Evolutionary conservation across 2,113 vertebrate genomes (phyloP).

Genomic region (Tragulus kanchil): DNA sequence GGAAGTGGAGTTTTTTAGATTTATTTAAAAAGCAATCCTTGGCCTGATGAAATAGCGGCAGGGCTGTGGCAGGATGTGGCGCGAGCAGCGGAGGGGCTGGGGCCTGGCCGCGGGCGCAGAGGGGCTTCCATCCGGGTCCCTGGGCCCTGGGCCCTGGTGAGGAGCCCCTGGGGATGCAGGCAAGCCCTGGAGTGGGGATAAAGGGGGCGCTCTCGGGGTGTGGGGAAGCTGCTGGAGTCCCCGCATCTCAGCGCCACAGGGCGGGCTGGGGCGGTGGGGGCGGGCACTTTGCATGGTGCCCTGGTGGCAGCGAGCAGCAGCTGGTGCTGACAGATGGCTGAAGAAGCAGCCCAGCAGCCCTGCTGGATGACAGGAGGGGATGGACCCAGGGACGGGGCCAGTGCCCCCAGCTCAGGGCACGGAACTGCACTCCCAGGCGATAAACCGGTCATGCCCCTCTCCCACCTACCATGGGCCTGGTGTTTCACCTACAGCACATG

Average conservation of each 20-base stretch:
- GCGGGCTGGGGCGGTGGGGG: neutral
- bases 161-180: slow-evolving; percentile 36
- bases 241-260: neutral
- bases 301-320: neutral
- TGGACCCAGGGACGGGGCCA: neutral
- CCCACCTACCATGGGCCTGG: neutral
- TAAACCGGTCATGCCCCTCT: accelerated
- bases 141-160: neutral
- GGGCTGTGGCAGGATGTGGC: slow-evolving; percentile 83
- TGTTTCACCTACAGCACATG: accelerated
- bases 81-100: slow-evolving; percentile 58
- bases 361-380: neutral
- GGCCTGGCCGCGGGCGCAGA: slow-evolving; percentile 26
- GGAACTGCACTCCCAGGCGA: accelerated
- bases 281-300: neutral
- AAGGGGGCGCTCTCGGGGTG: neutral
- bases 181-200: neutral
- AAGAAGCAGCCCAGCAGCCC: neutral
- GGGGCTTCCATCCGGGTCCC: slow-evolving; percentile 24
- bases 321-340: slow-evolving; percentile 54
- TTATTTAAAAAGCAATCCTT: slow-evolving; percentile 92
- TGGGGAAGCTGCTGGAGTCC: neutral
- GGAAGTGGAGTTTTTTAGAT: slow-evolving; percentile 90
- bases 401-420: neutral
- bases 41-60: slow-evolving; percentile 88